Base-by-base conservation (phyloP, 2,113 vertebrate species). In the Xyliphius kryptos region DNA sequence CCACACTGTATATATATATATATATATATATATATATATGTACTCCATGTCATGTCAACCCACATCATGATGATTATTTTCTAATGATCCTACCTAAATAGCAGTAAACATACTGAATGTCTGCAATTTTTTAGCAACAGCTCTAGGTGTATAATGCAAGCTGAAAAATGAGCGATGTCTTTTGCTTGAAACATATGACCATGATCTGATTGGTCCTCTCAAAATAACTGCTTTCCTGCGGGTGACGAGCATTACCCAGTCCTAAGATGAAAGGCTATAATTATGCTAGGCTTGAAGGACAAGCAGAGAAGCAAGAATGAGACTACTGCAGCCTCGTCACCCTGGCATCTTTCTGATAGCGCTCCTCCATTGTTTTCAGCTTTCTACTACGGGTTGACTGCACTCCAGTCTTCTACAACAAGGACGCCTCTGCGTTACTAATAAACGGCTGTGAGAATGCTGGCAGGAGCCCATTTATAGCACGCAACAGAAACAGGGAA, bases 231-330 rank as follows among this genome's bases (percentile, higher is more conserved):
- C 68, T 52, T 63, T 70, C 54, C 43, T 40, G 26, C 13, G 43
- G 17, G 36, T 51, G 43, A 67, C 1, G 22, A 54, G 41, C 43
- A 57, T 49, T 41, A 69, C 40, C 51, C 60, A 19, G 55, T 56
- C 49, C 44, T 63, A 63, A 53, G 68, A 70, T 70, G 55, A 70
- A 70, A 70, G 54, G 46, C 43, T 16, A 46, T 65, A 63, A 67
- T 57, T 63, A 71, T 56, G 16, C 57, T 37, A 3, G 44, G 44
- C 61, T 41, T 66, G 58, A 70, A 66, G 22, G 63, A 74, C 64
- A 56, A 64, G 54, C 48, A 38, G 60, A 20, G 52, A 48, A n/a
- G 20, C 12, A n/a, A n/a, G 50, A 47, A 64, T 43, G 51, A 36
- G 40, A 62, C 66, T 66, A 49, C 63, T 67, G 44, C 56, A 70